Base-by-base conservation (phyloP, 2,113 vertebrate genomes). In the Sylvia atricapilla region DNA sequence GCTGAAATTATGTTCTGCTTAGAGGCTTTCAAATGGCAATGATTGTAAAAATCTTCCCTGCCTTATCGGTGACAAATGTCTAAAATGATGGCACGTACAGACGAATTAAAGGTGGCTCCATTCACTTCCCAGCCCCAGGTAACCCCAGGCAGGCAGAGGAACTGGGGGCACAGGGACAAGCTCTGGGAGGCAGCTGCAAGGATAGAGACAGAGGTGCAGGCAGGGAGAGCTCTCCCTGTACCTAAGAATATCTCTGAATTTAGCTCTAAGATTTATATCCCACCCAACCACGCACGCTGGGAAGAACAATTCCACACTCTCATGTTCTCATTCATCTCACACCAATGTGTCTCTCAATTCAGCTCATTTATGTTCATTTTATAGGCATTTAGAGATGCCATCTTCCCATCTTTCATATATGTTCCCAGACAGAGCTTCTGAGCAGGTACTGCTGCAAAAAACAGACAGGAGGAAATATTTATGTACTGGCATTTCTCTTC, bases 1-100 rank as follows among this genome's bases (percentile, higher is more conserved):
- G 60, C 66, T 70, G 62, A 95, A 96, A 96, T 92, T 72, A 76
- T 88, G 90, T 85, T 92, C 90, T 84, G 59, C 88, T 80, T 80
- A 83, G 70, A 87, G 60, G 81, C 75, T 84, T 93, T 73, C 87
- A 63, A 82, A 81, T 70, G 88, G 74, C 86, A 94, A 60, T 8
- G 59, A 53, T 76, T 89, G 50, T 84, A 90, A 80, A 94, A 93
- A 80, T n/a, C 33, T 68, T 50, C 56, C 68, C 74, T 52, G 75
- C 59, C 79, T 95, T 84, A 92, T 78, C 64, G 25, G 92, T 68
- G 88, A 84, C 64, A 90, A 89, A 88, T 47, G 87, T 81, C 83
- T 88, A 62, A 87, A 93, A 35, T n/a, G 63, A 76, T 81, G 72
- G 82, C 39, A 20, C 1, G 7, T 46, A 64, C 30, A 60, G 49